Conservation (phyloP, 1,140 invertebrate genomes). For the Drosophila pectinifera region DNA sequence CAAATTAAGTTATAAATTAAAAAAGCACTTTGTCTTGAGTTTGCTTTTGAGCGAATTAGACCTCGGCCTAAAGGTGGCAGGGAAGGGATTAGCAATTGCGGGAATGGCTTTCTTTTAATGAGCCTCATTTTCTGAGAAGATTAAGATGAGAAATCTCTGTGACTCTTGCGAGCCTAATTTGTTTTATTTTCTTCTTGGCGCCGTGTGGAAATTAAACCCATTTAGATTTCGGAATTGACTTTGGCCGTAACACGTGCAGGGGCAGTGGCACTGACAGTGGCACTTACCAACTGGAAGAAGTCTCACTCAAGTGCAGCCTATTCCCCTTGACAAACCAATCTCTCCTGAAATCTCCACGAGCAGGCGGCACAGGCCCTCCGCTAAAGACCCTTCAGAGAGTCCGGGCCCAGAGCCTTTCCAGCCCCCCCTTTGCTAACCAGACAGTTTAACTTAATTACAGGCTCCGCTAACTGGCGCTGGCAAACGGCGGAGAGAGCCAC, state of each 20-base stretch:
- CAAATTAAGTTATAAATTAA: slow-evolving; percentile 69
- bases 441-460: slow-evolving; percentile 79
- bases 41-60: slow-evolving; percentile 37
- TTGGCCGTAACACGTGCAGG: slow-evolving; percentile 6
- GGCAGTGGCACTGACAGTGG: slow-evolving; percentile 1
- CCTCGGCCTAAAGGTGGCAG: slow-evolving; percentile 21
- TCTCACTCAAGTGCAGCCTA: slow-evolving; percentile 21
- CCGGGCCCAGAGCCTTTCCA: background rate
- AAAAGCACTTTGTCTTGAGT: slow-evolving; percentile 60
- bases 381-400: slow-evolving; percentile 7
- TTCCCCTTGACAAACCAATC: slow-evolving; percentile 32
- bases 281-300: slow-evolving; percentile 1
- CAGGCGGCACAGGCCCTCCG: slow-evolving; percentile 3
- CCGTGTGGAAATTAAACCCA: slow-evolving; percentile 14
- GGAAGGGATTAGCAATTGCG: slow-evolving; percentile 38
- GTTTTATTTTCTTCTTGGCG: slow-evolving; percentile 12
- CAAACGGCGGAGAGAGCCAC: slow-evolving; percentile 6
- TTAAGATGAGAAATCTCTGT: slow-evolving; percentile 52
- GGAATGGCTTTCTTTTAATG: slow-evolving; percentile 51
- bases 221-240: slow-evolving; percentile 40
- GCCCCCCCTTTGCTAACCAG: slow-evolving; percentile 31
- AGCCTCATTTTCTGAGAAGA: slow-evolving; percentile 42
- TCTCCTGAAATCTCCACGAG: slow-evolving; percentile 27
- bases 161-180: slow-evolving; percentile 39
- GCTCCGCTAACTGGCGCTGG: slow-evolving; percentile 56